A percentile compares a stretch with the other conserved stretches of the same genome.
Evolutionary conservation across 2,113 vertebrate species (phyloP).

Genomic region (Typhlomys cinereus): DNA sequence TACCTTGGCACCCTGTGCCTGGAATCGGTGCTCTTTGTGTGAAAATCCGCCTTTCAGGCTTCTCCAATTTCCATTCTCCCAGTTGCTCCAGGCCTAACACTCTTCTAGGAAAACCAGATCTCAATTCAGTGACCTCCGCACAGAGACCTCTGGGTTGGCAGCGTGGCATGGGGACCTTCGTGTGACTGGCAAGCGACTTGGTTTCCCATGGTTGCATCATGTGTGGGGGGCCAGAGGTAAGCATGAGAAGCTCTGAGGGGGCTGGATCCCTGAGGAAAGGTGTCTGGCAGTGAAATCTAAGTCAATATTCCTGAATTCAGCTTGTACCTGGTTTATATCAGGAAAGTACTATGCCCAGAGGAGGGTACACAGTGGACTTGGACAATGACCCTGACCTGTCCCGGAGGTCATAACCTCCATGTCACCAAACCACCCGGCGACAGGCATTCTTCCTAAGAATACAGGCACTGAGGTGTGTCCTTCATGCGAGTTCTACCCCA

Average conservation of each 20-base stretch:
- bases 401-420: not conserved
- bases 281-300: not conserved
- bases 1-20: not conserved
- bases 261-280: constrained; percentile 19
- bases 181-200: not conserved
- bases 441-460: not conserved
- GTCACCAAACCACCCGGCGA: too few relatives aligned
- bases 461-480: not conserved
- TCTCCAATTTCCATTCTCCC: constrained; percentile 21
- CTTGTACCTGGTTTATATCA: not conserved
- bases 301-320: constrained; percentile 7
- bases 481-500: not conserved
- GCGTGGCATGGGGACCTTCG: not conserved
- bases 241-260: constrained; percentile 4
- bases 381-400: not conserved
- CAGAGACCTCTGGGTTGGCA: constrained; percentile 26
- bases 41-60: not conserved
- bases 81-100: not conserved
- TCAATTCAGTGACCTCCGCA: not conserved
- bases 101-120: constrained; percentile 15
- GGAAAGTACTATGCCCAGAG: not conserved
- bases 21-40: not conserved
- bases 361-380: not conserved
- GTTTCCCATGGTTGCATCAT: constrained; percentile 55
- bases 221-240: not conserved